Conservation (phyloP, 1,140 invertebrate species). For the Portunus trituberculatus region DNA sequence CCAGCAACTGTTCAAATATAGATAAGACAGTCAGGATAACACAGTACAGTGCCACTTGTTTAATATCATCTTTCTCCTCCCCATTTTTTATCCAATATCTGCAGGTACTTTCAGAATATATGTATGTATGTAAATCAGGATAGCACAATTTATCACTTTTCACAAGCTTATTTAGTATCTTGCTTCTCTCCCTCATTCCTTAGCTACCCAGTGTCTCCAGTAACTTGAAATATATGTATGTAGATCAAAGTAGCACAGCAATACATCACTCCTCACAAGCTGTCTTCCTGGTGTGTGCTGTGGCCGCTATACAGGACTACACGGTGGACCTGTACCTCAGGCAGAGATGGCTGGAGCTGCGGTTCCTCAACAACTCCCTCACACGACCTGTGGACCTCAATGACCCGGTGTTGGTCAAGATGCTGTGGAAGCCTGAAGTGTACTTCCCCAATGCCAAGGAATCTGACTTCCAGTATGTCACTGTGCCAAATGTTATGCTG, state of each 20-base stretch:
- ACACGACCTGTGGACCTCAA: conserved; percentile 83
- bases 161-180: no score
- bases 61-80: no score
- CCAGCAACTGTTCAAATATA: no score
- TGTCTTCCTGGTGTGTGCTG: not conserved
- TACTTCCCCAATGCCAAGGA: conserved; percentile 87
- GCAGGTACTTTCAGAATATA: no score
- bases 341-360: conserved; percentile 83
- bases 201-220: no score
- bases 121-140: no score
- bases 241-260: not conserved
- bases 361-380: conserved; percentile 82
- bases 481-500: conserved; percentile 86
- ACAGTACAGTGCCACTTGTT: no score
- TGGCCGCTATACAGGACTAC: conserved; percentile 82
- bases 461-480: conserved; percentile 85
- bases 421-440: conserved; percentile 86
- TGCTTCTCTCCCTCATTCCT: no score
- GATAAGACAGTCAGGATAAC: no score
- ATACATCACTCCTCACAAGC: not conserved
- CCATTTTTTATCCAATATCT: no score
- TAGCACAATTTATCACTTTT: no score
- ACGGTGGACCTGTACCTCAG: conserved; percentile 84
- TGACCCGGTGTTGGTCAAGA: conserved; percentile 83
- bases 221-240: not conserved